Evolutionary conservation across 2,113 vertebrate species (phyloP), one percentile per base, ranked within the genome.

Genomic region (Chaenogobius annularis): DNA sequence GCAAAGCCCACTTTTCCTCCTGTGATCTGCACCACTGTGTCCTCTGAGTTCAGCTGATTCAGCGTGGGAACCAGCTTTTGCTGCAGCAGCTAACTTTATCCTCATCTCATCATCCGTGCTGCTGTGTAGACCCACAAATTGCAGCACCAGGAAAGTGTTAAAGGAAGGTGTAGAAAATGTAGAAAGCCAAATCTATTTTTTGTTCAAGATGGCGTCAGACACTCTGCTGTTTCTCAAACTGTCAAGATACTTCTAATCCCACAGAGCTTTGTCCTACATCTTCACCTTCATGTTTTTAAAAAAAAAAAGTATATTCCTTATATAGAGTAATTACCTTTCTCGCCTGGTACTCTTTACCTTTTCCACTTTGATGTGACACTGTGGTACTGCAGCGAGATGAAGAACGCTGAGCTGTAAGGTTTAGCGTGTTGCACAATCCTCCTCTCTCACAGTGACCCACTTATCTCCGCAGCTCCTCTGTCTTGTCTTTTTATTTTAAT

Each of bases 11-110:
- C 61, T 66, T 63, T 71, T 23, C 14, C 13, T 66, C 22, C 74
- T 84, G 77, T 87, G 76, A 84, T 76, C 59, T 80, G 78, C 65
- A 7, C 63, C 78, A 78, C 62, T 5, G 37, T 74, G 85, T 88
- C 82, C 82, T 88, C 79, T 74, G 79, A 84, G 82, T 78, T 35
- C 62, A 64, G 86, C 87, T 90, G 87, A 89, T 80, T 90, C 87
- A 87, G 90, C 84, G 83, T 84, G 78, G 80, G 78, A 88, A 88
- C 68, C 52, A 79, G 72, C 70, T 82, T 85, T 63, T 83, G 82
- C 85, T 83, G 88, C 80, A 74, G 81, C 72, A 85, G 87, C 83
- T 78, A 74, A 85, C 83, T 87, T 85, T 66, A 69, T 62, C 70
- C 81, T 86, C 86, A 76, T 83, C 85, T 79, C 87, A 73, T 76